These are phyloP conservation scores for Neopipo cinnamomea DNA, from an alignment of 2,113 vertebrate genomes.

Conservation along the genomic window DNA sequence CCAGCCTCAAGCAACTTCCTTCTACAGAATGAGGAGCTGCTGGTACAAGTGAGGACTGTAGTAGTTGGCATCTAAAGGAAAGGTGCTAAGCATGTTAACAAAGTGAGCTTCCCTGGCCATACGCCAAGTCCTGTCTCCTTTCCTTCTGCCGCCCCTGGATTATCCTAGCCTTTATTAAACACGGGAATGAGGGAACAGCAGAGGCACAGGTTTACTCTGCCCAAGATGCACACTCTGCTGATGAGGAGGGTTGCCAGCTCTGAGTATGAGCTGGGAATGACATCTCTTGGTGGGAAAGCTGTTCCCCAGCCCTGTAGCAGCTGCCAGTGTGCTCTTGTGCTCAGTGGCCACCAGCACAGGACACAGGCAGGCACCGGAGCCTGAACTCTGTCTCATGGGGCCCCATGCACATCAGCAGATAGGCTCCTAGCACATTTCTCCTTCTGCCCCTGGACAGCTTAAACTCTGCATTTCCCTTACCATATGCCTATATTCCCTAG, in stretches of 20 bases:
- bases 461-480: too few relatives aligned
- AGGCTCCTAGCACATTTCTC: neutral
- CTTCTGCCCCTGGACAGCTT: neutral
- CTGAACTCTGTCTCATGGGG: rapidly evolving
- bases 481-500: rapidly evolving
- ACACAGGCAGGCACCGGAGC: rapidly evolving
- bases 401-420: rapidly evolving
- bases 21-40: neutral
- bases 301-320: neutral
- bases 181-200: rapidly evolving
- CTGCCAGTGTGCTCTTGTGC: rapidly evolving
- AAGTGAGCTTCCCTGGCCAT: neutral
- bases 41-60: neutral
- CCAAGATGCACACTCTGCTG: rapidly evolving
- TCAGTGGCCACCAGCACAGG: neutral
- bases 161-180: neutral
- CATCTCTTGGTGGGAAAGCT: rapidly evolving
- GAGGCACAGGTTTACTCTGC: rapidly evolving
- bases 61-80: neutral
- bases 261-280: rapidly evolving
- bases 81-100: rapidly evolving
- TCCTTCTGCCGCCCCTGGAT: neutral
- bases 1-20: neutral
- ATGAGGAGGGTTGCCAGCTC: neutral
- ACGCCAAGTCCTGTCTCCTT: neutral